Percentiles rank a stretch among this genome's conserved stretches.
Conservation (phyloP, 2,888 invertebrate genomes). For the Leucoptera coffeella region DNA sequence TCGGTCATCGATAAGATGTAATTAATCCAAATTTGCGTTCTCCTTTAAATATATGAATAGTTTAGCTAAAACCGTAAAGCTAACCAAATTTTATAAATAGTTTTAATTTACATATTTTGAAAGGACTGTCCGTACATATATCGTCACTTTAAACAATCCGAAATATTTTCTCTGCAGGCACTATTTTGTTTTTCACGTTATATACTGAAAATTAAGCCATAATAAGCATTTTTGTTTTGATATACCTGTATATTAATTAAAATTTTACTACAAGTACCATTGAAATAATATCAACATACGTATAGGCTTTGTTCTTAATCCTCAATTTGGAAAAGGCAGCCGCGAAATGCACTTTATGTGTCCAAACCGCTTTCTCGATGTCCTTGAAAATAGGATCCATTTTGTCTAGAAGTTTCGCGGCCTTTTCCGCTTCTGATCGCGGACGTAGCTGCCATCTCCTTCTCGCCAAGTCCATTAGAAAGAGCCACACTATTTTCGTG, state of each 20-base stretch:
- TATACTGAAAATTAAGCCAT: too few relatives aligned
- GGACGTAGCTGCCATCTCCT: slow-evolving; percentile 48
- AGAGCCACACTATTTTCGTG: slow-evolving; percentile 53
- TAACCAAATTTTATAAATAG: neutral
- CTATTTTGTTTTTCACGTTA: too few relatives aligned
- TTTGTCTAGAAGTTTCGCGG: slow-evolving; percentile 15
- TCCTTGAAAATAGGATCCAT: slow-evolving; percentile 33
- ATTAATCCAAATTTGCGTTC: too few relatives aligned
- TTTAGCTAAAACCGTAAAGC: too few relatives aligned
- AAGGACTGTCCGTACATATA: too few relatives aligned
- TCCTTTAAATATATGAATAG: too few relatives aligned
- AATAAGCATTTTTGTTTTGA: too few relatives aligned
- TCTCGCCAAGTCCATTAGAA: slow-evolving; percentile 64
- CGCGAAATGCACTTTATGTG: slow-evolving; percentile 61
- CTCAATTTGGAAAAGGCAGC: slow-evolving; percentile 72
- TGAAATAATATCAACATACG: slow-evolving; percentile 21
- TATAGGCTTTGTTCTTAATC: slow-evolving; percentile 66
- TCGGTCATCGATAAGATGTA: too few relatives aligned
- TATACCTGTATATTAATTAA: too few relatives aligned
- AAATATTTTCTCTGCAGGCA: too few relatives aligned
- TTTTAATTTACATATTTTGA: too few relatives aligned
- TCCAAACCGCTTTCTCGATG: slow-evolving; percentile 60
- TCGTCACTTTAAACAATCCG: too few relatives aligned
- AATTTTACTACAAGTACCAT: neutral
- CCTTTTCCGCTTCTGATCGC: slow-evolving; percentile 20